phyloP scores from a whole-genome alignment of 1,140 invertebrate species.

The Neoseiulus cucumeris region DNA sequence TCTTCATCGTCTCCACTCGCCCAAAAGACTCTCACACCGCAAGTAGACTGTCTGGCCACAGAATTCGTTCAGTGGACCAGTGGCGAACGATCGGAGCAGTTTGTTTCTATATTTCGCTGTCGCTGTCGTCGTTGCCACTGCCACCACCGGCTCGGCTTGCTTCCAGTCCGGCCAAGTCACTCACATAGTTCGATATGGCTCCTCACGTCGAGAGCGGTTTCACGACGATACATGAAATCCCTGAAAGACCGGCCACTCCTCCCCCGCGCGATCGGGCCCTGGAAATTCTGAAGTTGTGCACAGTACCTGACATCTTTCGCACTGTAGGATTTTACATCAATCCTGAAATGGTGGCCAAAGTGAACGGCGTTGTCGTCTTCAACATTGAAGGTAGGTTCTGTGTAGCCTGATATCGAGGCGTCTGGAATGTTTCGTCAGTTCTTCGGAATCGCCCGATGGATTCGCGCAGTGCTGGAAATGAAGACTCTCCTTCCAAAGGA shows the following conservation, averaged over 20 bases:
- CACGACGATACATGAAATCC: conserved; percentile 4
- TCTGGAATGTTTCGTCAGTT: not conserved
- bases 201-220: not conserved
- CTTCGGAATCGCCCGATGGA: not conserved
- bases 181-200: not conserved
- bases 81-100: too few relatives aligned
- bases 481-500: not conserved
- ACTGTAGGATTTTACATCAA: conserved; percentile 7
- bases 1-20: too few relatives aligned
- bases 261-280: not conserved
- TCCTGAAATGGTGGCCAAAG: conserved; percentile 5
- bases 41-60: too few relatives aligned
- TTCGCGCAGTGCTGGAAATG: not conserved
- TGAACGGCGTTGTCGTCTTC: not conserved
- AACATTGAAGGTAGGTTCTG: conserved; percentile 9
- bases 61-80: too few relatives aligned
- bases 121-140: too few relatives aligned
- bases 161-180: too few relatives aligned
- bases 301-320: not conserved
- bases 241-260: not conserved
- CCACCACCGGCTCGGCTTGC: too few relatives aligned
- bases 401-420: not conserved
- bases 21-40: too few relatives aligned
- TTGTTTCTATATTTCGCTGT: too few relatives aligned
- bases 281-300: conserved; percentile 2